phyloP scores from a whole-genome alignment of 2,888 invertebrate species.

The Dichetophora obliterata region DNA sequence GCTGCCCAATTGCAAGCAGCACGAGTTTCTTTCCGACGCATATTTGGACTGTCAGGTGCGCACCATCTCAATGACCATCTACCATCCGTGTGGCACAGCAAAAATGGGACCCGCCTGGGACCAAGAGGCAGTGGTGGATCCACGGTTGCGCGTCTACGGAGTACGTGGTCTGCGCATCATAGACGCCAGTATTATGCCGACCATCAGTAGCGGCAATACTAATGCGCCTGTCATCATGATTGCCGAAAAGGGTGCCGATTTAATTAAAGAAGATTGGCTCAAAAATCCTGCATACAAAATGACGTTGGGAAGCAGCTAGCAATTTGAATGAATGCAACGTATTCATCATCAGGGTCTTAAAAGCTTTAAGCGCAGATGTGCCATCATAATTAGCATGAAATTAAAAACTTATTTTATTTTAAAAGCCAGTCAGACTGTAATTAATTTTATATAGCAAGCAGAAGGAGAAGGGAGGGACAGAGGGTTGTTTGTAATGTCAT shows the following conservation, averaged over 20 bases:
- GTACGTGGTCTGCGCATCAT: constrained; percentile 83
- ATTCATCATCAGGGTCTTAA: not conserved
- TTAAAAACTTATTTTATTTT: too few relatives aligned
- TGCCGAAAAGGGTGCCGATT: constrained; percentile 88
- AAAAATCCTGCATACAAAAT: constrained; percentile 66
- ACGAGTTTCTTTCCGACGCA: constrained; percentile 81
- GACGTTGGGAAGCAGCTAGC: constrained; percentile 50
- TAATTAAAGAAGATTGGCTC: constrained; percentile 88
- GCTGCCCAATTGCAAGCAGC: constrained; percentile 83
- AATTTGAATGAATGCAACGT: constrained; percentile 1
- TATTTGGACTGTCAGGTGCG: constrained; percentile 91
- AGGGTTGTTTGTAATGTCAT: too few relatives aligned
- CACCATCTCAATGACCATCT: constrained; percentile 90
- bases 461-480: too few relatives aligned
- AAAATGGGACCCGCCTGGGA: constrained; percentile 90
- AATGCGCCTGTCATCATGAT: constrained; percentile 95
- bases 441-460: too few relatives aligned
- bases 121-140: constrained; percentile 84
- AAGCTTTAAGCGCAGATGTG: not conserved
- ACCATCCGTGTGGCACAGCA: constrained; percentile 89
- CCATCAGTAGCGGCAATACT: constrained; percentile 89
- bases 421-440: too few relatives aligned
- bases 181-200: constrained; percentile 91
- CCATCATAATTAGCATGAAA: not conserved
- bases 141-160: constrained; percentile 82